Evolutionary conservation across 1,140 invertebrate species (phyloP).

Genomic region (Cherax quadricarinatus): DNA sequence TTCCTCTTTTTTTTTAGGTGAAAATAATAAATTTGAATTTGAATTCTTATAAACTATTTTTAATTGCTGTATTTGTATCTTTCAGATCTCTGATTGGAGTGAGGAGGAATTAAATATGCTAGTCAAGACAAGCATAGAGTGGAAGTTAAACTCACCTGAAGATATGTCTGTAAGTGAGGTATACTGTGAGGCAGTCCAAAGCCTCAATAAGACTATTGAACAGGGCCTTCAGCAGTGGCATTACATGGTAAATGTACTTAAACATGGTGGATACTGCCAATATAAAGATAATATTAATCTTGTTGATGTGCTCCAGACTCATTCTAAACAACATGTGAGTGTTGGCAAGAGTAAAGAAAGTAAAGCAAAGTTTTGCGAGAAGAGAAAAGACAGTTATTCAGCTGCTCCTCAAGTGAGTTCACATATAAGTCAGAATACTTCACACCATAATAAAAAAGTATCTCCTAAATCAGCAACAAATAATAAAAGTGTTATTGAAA

Average conservation of each 20-base stretch:
- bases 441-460: not conserved
- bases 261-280: slow-evolving; percentile 18
- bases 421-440: not conserved
- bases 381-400: not conserved
- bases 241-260: slow-evolving; percentile 1
- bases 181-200: not conserved
- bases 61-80: not conserved
- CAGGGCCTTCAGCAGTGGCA: not conserved
- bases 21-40: not conserved
- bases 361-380: not conserved
- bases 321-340: not conserved
- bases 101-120: slow-evolving; percentile 32
- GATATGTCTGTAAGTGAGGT: not conserved
- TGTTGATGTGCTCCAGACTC: slow-evolving; percentile 10
- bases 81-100: slow-evolving; percentile 26
- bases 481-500: too few species aligned
- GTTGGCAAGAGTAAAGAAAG: not conserved
- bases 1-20: too few species aligned
- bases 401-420: not conserved
- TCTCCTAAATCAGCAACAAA: not conserved
- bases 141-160: not conserved
- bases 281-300: slow-evolving; percentile 16
- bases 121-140: not conserved
- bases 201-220: not conserved
- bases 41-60: not conserved